Percentiles rank a stretch among this genome's conserved stretches.
Conservation (phyloP, 2,797 vertebrate genomes). For the Malurus leucopterus region DNA sequence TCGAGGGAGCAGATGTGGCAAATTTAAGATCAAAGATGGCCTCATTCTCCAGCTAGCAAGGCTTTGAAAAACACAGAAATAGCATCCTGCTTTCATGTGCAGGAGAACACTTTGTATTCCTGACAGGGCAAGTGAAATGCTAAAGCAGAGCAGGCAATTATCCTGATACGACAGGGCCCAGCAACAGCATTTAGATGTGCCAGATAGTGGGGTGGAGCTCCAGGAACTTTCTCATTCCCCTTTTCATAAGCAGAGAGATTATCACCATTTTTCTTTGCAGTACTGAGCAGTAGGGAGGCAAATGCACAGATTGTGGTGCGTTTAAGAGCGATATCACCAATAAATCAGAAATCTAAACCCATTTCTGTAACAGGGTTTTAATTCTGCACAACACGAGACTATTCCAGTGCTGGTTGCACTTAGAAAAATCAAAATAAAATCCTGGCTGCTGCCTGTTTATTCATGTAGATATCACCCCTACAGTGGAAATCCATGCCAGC, state of each 20-base stretch:
- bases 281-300: not conserved
- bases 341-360: not conserved
- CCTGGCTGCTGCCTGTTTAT: not conserved
- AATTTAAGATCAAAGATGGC: slow-evolving; percentile 39
- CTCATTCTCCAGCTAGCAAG: slow-evolving; percentile 23
- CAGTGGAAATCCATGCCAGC: not conserved
- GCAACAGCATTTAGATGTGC: slow-evolving; percentile 13
- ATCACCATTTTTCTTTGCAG: slow-evolving; percentile 14
- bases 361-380: not conserved
- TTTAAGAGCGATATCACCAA: not conserved
- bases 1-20: not conserved
- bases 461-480: not conserved
- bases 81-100: slow-evolving; percentile 23
- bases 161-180: not conserved
- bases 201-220: slow-evolving; percentile 12
- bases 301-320: not conserved
- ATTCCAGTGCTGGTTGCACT: not conserved
- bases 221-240: slow-evolving; percentile 15
- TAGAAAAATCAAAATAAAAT: not conserved
- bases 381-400: not conserved
- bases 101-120: slow-evolving; percentile 42
- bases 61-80: slow-evolving; percentile 3
- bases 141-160: slow-evolving; percentile 36
- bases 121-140: slow-evolving; percentile 22
- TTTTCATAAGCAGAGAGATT: slow-evolving; percentile 25